Base-by-base conservation (phyloP, 2,113 vertebrate species). In the Lepisosteus osseus region DNA sequence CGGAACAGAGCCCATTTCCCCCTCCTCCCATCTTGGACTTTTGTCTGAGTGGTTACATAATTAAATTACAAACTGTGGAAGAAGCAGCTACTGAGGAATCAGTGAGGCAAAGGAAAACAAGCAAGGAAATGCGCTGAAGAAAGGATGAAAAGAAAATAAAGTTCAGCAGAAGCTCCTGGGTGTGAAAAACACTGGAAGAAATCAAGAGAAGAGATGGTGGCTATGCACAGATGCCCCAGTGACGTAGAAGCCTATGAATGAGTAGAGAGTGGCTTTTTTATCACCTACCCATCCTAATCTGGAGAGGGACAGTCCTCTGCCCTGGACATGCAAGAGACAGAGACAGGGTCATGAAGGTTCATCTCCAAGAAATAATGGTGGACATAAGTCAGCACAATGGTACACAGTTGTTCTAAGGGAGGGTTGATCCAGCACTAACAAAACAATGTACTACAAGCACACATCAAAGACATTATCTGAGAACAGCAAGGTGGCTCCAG, bases 281-380 rank as follows among this genome's bases (percentile, higher is more conserved):
- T 85, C 89, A 97, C 97, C 93, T 99, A 99, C 97, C 97, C 96
- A 95, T 93, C 95, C 96, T 87, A 99, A 95, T 93, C 94, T 95
- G 91, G 93, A 90, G 85, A 90, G 90, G 80, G 91, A 93, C 88
- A 95, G 86, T 93, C 92, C 94, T 91, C 92, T 93, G 91, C 95
- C 96, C 96, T 98, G 92, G 78, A 84, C 54, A 84, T 82, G 86
- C 47, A 94, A 93, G 81, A 95, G 87, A 97, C 73, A 94, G 85
- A 94, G 81, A 92, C 64, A 87, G 54, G 67, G 83, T 86, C 56
- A 80, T 4, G 73, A 55, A 72, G 77, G 79, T 45, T 17, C 51
- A 61, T 82, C 77, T 75, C 61, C 69, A 64, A 14, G 69, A 69
- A 76, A 61, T 61, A 6, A 43, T 72, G 47, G 1, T 59, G 40